A percentile compares a stretch with the other conserved stretches of the same genome.
phyloP scores from a whole-genome alignment of 2,797 vertebrate species.

The Podarcis siculus region DNA sequence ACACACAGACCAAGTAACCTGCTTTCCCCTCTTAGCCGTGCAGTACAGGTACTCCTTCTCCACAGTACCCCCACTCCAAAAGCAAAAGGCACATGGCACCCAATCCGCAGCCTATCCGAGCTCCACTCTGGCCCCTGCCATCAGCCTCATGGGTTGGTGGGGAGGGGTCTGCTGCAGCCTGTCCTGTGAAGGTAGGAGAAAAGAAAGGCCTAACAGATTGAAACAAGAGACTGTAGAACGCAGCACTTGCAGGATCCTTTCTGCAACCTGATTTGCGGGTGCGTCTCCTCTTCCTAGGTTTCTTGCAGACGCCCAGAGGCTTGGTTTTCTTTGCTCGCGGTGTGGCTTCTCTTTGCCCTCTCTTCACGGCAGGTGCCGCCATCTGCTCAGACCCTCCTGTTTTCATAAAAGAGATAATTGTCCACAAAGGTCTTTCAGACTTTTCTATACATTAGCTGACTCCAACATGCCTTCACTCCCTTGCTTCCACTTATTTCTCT shows the following conservation, averaged over 20 bases:
- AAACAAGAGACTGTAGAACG: not conserved
- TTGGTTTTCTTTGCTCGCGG: constrained; percentile 24
- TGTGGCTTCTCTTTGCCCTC: constrained; percentile 21
- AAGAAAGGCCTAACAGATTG: not conserved
- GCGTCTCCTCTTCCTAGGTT: constrained; percentile 59
- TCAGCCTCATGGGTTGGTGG: not conserved
- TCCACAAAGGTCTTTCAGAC: not conserved
- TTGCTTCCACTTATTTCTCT: not conserved
- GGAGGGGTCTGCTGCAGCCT: too few relatives aligned
- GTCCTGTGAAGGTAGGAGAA: not conserved
- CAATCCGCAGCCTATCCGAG: too few relatives aligned
- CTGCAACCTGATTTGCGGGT: constrained; percentile 41
- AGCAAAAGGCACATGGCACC: not conserved
- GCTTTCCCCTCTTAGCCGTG: not conserved
- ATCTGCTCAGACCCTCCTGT: not conserved
- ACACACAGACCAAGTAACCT: not conserved
- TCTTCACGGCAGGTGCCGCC: not conserved
- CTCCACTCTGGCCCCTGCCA: not conserved
- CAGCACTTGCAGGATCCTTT: not conserved
- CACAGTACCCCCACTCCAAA: not conserved
- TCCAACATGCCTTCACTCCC: not conserved
- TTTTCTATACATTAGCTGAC: not conserved
- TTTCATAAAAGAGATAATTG: constrained; percentile 23
- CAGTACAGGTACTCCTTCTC: not conserved
- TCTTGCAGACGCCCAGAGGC: constrained; percentile 31